A percentile compares a stretch with the other conserved stretches of the same genome.
Conservation (phyloP, 2,888 invertebrate species). For the Rhagonycha fulva region DNA sequence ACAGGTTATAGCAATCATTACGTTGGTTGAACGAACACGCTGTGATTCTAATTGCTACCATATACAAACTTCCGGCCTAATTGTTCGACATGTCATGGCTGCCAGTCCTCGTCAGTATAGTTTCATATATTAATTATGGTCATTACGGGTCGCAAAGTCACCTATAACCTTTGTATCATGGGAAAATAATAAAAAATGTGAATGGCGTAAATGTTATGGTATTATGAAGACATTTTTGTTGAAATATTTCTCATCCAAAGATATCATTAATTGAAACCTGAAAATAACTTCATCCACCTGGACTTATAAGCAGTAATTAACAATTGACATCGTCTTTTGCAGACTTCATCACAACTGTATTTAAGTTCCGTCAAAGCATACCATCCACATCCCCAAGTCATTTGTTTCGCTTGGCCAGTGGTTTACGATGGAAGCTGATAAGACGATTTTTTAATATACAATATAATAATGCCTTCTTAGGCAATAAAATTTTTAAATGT, state of each 20-base stretch:
- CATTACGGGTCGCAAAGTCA: conserved; percentile 41
- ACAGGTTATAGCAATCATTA: conserved; percentile 28
- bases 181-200: conserved; percentile 27
- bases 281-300: not conserved
- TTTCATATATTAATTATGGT: conserved; percentile 43
- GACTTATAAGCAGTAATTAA: not conserved
- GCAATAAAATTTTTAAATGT: conserved; percentile 32
- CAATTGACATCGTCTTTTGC: not conserved
- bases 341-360: not conserved
- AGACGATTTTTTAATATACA: conserved; percentile 45
- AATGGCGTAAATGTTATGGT: not conserved
- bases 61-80: conserved; percentile 36
- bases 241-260: not conserved
- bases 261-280: not conserved
- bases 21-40: conserved; percentile 37
- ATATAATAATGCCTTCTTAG: conserved; percentile 43
- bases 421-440: conserved; percentile 42
- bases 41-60: conserved; percentile 32
- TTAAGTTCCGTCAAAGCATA: conserved; percentile 33
- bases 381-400: conserved; percentile 29
- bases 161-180: conserved; percentile 34
- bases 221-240: not conserved
- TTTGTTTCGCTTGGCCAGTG: conserved; percentile 46
- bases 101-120: conserved; percentile 35
- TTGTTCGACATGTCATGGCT: conserved; percentile 42